Conservation (phyloP, 2,888 invertebrate species). For the Cheilosia scutellata region DNA sequence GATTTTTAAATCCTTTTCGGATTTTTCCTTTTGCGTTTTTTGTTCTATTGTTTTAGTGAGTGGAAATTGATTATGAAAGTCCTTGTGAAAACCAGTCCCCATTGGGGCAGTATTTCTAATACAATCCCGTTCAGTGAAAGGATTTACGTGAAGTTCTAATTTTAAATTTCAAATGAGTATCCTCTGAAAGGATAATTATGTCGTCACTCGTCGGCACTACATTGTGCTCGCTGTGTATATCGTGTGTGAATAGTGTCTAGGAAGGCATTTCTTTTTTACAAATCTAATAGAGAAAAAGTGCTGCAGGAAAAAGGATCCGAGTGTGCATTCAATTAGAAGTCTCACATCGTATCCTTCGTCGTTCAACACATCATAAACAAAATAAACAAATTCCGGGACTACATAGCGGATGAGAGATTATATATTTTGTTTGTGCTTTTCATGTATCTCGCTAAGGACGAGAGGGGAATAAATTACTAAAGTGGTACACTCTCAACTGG, state of each 20-base stretch:
- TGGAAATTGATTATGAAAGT: conserved; percentile 44
- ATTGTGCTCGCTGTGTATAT: conserved; percentile 18
- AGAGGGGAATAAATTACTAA: conserved; percentile 76
- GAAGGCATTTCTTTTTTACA: background rate
- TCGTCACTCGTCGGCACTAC: background rate
- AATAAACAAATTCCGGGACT: conserved; percentile 55
- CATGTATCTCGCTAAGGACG: conserved; percentile 49
- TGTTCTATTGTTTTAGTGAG: conserved; percentile 16
- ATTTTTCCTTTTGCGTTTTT: conserved; percentile 3
- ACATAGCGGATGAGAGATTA: conserved; percentile 61
- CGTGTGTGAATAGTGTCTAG: conserved; percentile 45
- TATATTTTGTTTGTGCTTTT: conserved; percentile 57
- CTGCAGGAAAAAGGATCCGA: conserved; percentile 54
- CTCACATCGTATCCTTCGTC: conserved; percentile 21
- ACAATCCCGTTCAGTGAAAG: conserved; percentile 32
- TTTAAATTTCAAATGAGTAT: conserved; percentile 20
- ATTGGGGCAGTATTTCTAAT: conserved; percentile 6
- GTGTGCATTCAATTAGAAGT: conserved; percentile 64
- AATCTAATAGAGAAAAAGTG: conserved; percentile 53
- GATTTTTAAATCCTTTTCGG: conserved; percentile 12
- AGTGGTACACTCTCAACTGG: conserved; percentile 65
- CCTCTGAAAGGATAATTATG: conserved; percentile 28
- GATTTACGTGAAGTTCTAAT: conserved; percentile 33
- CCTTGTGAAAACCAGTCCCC: conserved; percentile 30
- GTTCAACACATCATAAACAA: conserved; percentile 34